phyloP scores from a whole-genome alignment of 2,113 vertebrate genomes.

The Steatornis caripensis region DNA sequence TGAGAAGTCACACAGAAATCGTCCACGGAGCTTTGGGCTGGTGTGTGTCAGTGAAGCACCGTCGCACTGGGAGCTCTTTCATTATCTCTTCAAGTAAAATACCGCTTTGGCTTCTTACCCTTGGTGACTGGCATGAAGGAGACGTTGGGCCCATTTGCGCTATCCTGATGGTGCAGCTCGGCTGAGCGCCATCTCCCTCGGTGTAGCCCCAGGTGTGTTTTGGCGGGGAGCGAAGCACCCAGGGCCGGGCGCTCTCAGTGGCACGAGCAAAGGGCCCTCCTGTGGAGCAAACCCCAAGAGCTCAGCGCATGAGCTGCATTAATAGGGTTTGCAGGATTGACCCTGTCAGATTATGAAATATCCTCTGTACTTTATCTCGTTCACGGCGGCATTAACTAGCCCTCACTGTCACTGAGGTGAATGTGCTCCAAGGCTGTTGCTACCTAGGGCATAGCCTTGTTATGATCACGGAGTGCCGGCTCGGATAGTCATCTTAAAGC shows the following conservation, averaged over 20 bases:
- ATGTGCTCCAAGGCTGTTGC: background rate
- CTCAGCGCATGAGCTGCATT: background rate
- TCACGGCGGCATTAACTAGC: background rate
- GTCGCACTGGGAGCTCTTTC: rapidly evolving
- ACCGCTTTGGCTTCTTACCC: background rate
- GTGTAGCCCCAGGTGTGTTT: rapidly evolving
- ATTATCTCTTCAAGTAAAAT: background rate
- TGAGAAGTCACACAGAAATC: rapidly evolving
- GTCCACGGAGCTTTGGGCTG: background rate
- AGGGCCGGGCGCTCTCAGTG: too few species aligned
- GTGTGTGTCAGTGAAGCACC: background rate
- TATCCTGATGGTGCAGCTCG: background rate
- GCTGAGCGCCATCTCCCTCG: rapidly evolving
- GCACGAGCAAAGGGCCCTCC: background rate
- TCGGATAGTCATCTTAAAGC: background rate
- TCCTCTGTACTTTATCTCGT: background rate
- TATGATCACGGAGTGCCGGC: rapidly evolving
- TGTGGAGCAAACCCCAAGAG: background rate
- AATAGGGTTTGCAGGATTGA: background rate
- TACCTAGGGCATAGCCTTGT: background rate
- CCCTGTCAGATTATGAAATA: too few species aligned
- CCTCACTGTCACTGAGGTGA: rapidly evolving
- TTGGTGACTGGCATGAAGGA: rapidly evolving
- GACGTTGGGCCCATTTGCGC: rapidly evolving
- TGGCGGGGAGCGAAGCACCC: background rate